Conservation (phyloP, 2,797 vertebrate genomes). For the Mastacembelus armatus region DNA sequence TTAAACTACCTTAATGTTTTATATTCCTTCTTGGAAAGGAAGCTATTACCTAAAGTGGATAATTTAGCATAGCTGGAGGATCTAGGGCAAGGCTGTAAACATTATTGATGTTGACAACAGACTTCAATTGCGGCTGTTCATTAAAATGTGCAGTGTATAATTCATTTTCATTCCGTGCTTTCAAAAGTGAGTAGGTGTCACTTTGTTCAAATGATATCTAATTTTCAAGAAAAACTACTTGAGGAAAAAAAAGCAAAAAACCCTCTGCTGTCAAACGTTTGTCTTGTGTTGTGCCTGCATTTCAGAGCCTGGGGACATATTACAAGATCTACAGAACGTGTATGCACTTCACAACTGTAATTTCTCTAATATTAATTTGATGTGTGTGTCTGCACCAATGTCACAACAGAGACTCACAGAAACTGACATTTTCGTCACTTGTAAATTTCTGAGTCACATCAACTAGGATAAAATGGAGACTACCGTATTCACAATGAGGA, state of each 20-base stretch:
- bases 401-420: background rate
- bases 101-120: slow-evolving; percentile 58
- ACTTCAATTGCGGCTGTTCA: slow-evolving; percentile 30
- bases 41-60: slow-evolving; percentile 46
- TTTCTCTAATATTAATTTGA: background rate
- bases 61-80: slow-evolving; percentile 39
- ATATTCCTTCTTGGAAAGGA: slow-evolving; percentile 40
- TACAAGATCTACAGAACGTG: background rate
- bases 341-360: background rate
- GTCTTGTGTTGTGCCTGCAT: slow-evolving; percentile 12
- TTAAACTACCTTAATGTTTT: slow-evolving; percentile 22
- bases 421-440: background rate
- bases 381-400: background rate
- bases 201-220: slow-evolving; percentile 23
- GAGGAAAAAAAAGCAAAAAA: background rate
- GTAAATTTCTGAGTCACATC: background rate
- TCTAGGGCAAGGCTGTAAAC: slow-evolving; percentile 44
- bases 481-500: too few species aligned
- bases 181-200: slow-evolving; percentile 33
- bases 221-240: slow-evolving; percentile 14
- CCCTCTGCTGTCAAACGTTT: slow-evolving; percentile 27
- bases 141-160: slow-evolving; percentile 38
- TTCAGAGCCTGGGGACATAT: background rate
- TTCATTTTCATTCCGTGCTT: slow-evolving; percentile 29
- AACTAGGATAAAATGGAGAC: background rate